A percentile compares a stretch with the other conserved stretches of the same genome.
phyloP scores from a whole-genome alignment of 2,888 invertebrate species.

The Phaonia tiefii region DNA sequence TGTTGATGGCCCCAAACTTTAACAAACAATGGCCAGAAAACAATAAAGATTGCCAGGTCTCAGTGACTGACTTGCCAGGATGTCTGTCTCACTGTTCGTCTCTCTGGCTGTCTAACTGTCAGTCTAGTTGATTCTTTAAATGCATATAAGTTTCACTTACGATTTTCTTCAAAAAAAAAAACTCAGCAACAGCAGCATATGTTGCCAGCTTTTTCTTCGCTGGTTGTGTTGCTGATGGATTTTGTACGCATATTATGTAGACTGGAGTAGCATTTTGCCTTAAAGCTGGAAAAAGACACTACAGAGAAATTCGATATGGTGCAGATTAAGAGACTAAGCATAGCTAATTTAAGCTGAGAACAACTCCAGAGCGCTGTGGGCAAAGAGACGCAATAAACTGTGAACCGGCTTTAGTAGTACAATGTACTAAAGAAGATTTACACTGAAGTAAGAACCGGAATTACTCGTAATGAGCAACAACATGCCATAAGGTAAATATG shows the following conservation, averaged over 20 bases:
- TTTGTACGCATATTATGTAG: conserved; percentile 58
- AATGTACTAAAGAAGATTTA: conserved; percentile 12
- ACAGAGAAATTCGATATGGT: conserved; percentile 56
- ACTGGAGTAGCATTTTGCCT: conserved; percentile 34
- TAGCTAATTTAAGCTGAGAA: conserved; percentile 50
- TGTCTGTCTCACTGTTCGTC: conserved; percentile 2
- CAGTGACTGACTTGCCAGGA: background rate
- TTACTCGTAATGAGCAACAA: background rate
- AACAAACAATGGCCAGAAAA: background rate
- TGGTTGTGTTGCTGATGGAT: conserved; percentile 41
- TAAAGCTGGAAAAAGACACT: conserved; percentile 21
- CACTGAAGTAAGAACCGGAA: background rate
- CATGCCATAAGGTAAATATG: background rate
- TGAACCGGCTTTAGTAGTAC: conserved; percentile 17
- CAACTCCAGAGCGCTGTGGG: background rate
- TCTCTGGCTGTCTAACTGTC: background rate
- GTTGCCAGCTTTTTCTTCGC: conserved; percentile 18
- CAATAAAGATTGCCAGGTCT: background rate
- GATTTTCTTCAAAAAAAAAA: conserved; percentile 34
- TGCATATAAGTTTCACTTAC: conserved; percentile 63
- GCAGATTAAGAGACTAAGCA: conserved; percentile 49
- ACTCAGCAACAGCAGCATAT: conserved; percentile 22
- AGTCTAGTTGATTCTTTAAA: conserved; percentile 15
- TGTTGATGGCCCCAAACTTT: background rate
- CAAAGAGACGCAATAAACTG: conserved; percentile 8